phyloP scores from a whole-genome alignment of 2,113 vertebrate genomes.

The Vicugna pacos region DNA sequence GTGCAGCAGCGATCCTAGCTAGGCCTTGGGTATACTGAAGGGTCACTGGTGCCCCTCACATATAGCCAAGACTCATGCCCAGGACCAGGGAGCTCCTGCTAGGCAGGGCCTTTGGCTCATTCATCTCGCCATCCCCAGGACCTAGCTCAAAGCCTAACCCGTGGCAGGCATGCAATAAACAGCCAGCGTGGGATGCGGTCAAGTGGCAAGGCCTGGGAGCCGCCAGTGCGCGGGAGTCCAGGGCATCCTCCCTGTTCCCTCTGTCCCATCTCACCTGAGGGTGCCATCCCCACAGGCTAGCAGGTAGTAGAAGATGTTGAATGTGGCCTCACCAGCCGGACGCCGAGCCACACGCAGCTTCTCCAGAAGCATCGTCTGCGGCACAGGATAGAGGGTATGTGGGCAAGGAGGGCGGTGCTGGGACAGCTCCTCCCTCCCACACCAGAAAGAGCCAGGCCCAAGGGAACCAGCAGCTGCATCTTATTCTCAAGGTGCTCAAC shows the following conservation, averaged over 20 bases:
- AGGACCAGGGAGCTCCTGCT: background rate
- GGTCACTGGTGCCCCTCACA: background rate
- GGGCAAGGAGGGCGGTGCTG: background rate
- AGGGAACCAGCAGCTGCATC: background rate
- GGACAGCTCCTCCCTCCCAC: background rate
- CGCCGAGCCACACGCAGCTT: conserved; percentile 93
- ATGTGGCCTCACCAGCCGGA: conserved; percentile 92
- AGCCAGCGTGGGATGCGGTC: background rate
- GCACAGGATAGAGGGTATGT: background rate
- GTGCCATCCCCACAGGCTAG: conserved; percentile 94
- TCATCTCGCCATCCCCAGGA: background rate
- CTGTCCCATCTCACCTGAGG: conserved; percentile 89
- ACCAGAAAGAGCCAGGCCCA: background rate
- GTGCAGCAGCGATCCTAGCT: background rate
- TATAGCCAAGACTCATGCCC: background rate
- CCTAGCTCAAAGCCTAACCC: background rate
- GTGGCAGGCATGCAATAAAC: background rate
- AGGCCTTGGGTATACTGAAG: background rate
- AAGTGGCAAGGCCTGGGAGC: background rate
- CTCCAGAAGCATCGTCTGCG: conserved; percentile 97
- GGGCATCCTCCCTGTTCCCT: background rate
- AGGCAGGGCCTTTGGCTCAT: background rate
- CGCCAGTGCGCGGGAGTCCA: background rate
- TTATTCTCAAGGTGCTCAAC: background rate
- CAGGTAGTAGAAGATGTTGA: conserved; percentile 97